Evolutionary conservation across 1,140 invertebrate genomes (phyloP).

Genomic region (Drosophila kanapiae): DNA sequence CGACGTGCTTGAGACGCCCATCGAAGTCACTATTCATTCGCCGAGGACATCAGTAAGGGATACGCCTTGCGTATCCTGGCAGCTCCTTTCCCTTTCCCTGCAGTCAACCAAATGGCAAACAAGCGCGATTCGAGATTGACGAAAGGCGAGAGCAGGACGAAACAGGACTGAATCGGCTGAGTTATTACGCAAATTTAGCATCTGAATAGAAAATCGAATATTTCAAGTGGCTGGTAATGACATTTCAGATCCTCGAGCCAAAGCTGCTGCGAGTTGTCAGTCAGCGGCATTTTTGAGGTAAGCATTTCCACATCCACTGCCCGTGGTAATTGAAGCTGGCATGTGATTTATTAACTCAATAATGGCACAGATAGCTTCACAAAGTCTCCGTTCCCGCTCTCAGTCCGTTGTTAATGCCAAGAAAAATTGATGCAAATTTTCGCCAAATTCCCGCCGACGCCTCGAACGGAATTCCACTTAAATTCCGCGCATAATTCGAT

Average conservation of each 20-base stretch:
- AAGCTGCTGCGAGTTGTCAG: slow-evolving; percentile 31
- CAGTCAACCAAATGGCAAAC: slow-evolving; percentile 60
- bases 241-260: slow-evolving; percentile 53
- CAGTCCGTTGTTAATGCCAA: slow-evolving; percentile 54
- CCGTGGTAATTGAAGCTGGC: slow-evolving; percentile 69
- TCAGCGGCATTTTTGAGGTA: slow-evolving; percentile 62
- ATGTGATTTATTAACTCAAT: slow-evolving; percentile 78
- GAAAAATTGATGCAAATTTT: slow-evolving; percentile 76
- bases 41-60: slow-evolving; percentile 19
- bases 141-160: slow-evolving; percentile 20
- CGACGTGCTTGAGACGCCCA: slow-evolving; percentile 39
- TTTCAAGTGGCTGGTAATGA: slow-evolving; percentile 76
- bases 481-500: slow-evolving; percentile 73
- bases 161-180: slow-evolving; percentile 30
- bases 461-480: slow-evolving; percentile 58
- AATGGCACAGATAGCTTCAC: slow-evolving; percentile 54
- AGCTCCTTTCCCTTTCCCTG: slow-evolving; percentile 15
- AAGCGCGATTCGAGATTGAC: slow-evolving; percentile 41
- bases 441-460: slow-evolving; percentile 31
- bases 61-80: slow-evolving; percentile 12
- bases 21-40: slow-evolving; percentile 39
- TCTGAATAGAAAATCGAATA: slow-evolving; percentile 77
- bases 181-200: slow-evolving; percentile 75
- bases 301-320: slow-evolving; percentile 20
- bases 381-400: not conserved